Evolutionary conservation across 2,888 invertebrate genomes (phyloP).

Genomic region (Auanema sp.): DNA sequence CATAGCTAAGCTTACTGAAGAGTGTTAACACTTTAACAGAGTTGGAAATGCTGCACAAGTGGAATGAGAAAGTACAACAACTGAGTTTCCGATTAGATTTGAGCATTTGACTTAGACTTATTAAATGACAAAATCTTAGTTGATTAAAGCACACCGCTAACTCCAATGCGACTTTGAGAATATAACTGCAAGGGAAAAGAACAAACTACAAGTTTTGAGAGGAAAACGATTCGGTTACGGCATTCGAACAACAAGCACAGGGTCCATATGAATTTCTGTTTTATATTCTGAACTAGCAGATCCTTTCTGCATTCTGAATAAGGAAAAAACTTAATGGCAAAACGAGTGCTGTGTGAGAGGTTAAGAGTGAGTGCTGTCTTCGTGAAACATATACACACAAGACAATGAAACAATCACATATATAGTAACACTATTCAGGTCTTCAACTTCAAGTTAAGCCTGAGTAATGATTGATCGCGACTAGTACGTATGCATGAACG

Average conservation of each 20-base stretch:
- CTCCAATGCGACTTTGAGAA: background rate
- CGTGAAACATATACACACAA: background rate
- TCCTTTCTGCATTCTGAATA: conserved; percentile 17
- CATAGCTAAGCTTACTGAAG: conserved; percentile 6
- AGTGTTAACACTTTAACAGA: conserved; percentile 8
- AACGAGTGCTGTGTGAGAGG: background rate
- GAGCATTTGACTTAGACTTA: too few species aligned
- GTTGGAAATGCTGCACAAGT: background rate
- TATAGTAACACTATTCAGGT: too few species aligned
- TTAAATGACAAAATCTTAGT: too few species aligned
- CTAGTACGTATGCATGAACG: too few species aligned
- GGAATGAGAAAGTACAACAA: too few species aligned
- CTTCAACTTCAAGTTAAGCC: too few species aligned
- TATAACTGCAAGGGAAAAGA: background rate
- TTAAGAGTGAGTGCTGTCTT: background rate
- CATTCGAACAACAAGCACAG: conserved; percentile 34
- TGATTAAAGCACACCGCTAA: conserved; percentile 4
- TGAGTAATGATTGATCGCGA: too few species aligned
- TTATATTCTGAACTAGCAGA: conserved; percentile 27
- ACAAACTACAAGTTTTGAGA: background rate
- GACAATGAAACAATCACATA: background rate
- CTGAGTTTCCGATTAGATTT: too few species aligned
- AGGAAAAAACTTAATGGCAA: background rate
- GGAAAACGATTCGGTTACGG: background rate
- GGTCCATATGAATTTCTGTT: conserved; percentile 48